Evolutionary conservation across 2,888 invertebrate species (phyloP).

Genomic region (Troides aeacus): DNA sequence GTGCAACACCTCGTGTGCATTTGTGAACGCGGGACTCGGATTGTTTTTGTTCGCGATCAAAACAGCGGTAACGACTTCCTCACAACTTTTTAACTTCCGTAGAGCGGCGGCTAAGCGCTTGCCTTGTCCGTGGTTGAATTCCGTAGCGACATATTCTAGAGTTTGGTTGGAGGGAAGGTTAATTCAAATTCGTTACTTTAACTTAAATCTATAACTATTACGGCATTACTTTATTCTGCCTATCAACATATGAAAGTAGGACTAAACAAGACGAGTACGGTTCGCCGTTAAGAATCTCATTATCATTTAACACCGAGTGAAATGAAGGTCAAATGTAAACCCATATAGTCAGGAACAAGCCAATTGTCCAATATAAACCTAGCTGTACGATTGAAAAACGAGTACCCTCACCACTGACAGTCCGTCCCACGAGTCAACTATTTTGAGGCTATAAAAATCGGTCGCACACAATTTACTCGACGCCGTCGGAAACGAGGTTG

Average conservation of each 20-base stretch:
- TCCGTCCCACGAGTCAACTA: conserved; percentile 33
- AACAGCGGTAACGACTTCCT: conserved; percentile 65
- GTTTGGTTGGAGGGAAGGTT: too few relatives aligned
- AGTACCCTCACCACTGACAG: conserved; percentile 54
- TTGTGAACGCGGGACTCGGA: conserved; percentile 48
- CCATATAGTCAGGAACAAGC: conserved; percentile 16
- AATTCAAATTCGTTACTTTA: too few relatives aligned
- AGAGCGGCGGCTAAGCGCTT: conserved; percentile 45
- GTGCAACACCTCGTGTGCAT: conserved; percentile 41
- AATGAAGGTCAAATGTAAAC: too few relatives aligned
- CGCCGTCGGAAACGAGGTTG: conserved; percentile 27
- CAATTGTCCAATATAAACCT: conserved; percentile 67
- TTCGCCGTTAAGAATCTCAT: too few relatives aligned
- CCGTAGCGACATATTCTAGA: too few relatives aligned
- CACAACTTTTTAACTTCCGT: conserved; percentile 54
- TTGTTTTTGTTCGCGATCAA: conserved; percentile 54
- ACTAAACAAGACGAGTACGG: too few relatives aligned
- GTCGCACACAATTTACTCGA: conserved; percentile 38
- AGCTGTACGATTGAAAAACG: conserved; percentile 57
- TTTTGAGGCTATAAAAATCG: conserved; percentile 44
- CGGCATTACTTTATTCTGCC: too few relatives aligned
- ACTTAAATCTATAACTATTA: too few relatives aligned
- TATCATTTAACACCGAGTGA: too few relatives aligned
- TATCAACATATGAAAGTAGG: too few relatives aligned
- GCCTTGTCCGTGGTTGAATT: too few relatives aligned